Percentiles rank a stretch among this genome's conserved stretches.
phyloP scores from a whole-genome alignment of 2,888 invertebrate species.

The Lasioglossum leucozonium region DNA sequence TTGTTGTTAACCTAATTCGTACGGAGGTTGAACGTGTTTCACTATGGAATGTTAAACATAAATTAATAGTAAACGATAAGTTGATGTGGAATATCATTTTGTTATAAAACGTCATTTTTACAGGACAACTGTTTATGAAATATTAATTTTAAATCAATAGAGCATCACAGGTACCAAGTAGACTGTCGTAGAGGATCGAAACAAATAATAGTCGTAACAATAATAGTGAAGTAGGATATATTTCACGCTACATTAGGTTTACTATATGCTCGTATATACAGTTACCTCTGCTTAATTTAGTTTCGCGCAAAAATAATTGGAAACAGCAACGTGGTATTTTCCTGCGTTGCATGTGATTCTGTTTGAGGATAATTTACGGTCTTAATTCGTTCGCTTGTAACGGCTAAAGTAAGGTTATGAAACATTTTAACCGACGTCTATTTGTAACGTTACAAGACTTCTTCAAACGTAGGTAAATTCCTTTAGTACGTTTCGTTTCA shows the following conservation, averaged over 20 bases:
- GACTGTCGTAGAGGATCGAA: neutral
- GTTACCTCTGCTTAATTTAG: slow-evolving; percentile 1
- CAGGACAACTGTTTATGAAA: neutral
- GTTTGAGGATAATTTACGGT: slow-evolving; percentile 5
- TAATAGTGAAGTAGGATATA: neutral
- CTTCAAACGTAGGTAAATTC: neutral
- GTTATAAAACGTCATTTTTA: neutral
- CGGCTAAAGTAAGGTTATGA: neutral
- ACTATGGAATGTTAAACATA: neutral
- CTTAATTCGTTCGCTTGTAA: neutral
- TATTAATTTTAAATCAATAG: neutral
- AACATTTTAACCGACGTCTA: neutral
- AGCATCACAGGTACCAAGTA: neutral
- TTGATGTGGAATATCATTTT: neutral
- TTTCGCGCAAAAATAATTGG: slow-evolving; percentile 7
- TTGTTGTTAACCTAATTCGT: neutral
- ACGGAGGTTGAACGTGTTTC: neutral
- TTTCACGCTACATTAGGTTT: neutral
- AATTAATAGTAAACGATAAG: neutral
- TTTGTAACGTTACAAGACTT: neutral
- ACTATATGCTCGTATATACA: neutral
- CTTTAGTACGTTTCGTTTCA: neutral
- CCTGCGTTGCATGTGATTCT: neutral
- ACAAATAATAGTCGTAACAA: slow-evolving; percentile 1
- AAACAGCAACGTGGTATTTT: neutral